phyloP scores from a whole-genome alignment of 2,113 vertebrate genomes.

The Carlito syrichta region DNA sequence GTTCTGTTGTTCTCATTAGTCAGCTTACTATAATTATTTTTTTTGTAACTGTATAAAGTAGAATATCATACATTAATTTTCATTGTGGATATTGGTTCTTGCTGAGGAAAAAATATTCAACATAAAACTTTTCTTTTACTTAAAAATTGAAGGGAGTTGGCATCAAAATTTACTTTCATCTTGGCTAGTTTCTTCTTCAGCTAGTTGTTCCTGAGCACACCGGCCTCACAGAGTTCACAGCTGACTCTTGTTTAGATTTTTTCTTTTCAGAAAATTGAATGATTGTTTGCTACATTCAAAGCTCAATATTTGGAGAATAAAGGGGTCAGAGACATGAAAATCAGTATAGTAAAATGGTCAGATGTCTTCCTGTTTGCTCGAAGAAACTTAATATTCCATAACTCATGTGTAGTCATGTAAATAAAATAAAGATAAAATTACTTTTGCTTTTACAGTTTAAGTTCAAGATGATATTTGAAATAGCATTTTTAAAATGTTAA shows the following conservation, averaged over 20 bases:
- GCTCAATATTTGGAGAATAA: slow-evolving; percentile 3
- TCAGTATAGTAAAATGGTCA: neutral
- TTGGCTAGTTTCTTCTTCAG: slow-evolving; percentile 31
- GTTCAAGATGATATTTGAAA: slow-evolving; percentile 2
- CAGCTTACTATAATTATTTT: slow-evolving; percentile 32
- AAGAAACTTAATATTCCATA: neutral
- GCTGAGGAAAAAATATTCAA: neutral
- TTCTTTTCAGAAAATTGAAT: neutral
- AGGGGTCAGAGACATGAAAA: neutral
- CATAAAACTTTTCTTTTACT: neutral
- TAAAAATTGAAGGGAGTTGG: neutral
- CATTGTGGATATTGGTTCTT: neutral
- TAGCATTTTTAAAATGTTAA: neutral
- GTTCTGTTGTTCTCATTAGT: neutral
- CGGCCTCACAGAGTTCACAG: neutral
- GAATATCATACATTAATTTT: slow-evolving; percentile 5
- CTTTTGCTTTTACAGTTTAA: neutral
- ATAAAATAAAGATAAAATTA: neutral
- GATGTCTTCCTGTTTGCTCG: neutral
- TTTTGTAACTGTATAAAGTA: neutral
- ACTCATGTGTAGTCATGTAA: neutral
- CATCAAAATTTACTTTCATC: slow-evolving; percentile 3
- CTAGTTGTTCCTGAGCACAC: neutral
- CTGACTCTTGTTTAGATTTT: neutral
- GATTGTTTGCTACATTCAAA: slow-evolving; percentile 36